Evolutionary conservation across 2,888 invertebrate genomes (phyloP).

Genomic region (Erpobdella octoculata): DNA sequence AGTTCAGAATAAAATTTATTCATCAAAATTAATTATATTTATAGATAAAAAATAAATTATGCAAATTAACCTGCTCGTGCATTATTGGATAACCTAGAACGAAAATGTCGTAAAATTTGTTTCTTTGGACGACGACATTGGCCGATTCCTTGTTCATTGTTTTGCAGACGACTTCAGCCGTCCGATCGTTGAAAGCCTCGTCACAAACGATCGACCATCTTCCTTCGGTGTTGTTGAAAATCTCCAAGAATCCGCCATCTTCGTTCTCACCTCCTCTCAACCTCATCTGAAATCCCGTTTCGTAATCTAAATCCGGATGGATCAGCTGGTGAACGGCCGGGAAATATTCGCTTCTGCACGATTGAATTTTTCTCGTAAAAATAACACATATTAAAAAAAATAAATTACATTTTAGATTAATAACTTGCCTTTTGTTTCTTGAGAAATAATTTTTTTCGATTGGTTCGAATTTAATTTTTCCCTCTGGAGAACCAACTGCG

Average conservation of each 20-base stretch:
- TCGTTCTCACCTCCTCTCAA: conserved; percentile 72
- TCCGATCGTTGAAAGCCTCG: conserved; percentile 80
- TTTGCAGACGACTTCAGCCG: conserved; percentile 89
- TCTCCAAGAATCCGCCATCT: conserved; percentile 78
- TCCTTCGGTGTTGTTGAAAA: conserved; percentile 84
- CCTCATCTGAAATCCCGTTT: conserved; percentile 50
- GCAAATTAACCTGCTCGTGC: conserved; percentile 43
- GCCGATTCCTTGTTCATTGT: conserved; percentile 81
- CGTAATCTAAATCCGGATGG: conserved; percentile 19
- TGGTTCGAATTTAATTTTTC: conserved; percentile 33
- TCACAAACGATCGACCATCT: conserved; percentile 97
- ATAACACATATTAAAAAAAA: not conserved
- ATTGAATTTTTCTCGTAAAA: not conserved
- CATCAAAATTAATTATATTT: not conserved
- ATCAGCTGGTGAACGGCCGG: not conserved
- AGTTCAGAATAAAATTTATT: not conserved
- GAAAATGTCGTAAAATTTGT: conserved; percentile 47
- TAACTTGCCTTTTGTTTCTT: conserved; percentile 12
- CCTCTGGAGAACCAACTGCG: conserved; percentile 64
- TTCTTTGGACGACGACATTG: conserved; percentile 76
- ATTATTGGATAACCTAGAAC: conserved; percentile 47
- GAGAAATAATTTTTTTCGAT: not conserved
- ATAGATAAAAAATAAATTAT: not conserved
- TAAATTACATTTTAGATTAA: no score
- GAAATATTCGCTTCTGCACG: not conserved